Evolutionary conservation across 2,888 invertebrate genomes (phyloP).

Genomic region (Erebia ligea): DNA sequence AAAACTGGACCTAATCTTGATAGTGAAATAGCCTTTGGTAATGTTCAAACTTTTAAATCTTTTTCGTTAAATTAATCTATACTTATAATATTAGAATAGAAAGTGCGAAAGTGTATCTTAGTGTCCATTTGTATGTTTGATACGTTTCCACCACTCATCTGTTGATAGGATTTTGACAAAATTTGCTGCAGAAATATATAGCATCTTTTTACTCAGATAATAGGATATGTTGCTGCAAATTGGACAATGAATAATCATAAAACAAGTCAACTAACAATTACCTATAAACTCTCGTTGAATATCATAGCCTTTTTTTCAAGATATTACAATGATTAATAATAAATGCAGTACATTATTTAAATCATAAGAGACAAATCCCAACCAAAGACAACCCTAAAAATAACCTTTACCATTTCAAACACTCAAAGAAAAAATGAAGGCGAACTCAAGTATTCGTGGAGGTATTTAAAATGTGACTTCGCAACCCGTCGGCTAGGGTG

Average conservation of each 20-base stretch:
- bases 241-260: too few relatives aligned
- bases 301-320: too few relatives aligned
- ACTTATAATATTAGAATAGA: neutral
- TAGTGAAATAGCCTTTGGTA: constrained; percentile 14
- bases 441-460: constrained; percentile 18
- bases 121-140: too few relatives aligned
- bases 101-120: too few relatives aligned
- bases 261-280: too few relatives aligned
- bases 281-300: too few relatives aligned
- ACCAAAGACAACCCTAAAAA: neutral
- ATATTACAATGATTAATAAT: neutral
- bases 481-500: constrained; percentile 24
- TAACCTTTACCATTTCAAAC: constrained; percentile 21
- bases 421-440: constrained; percentile 25
- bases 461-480: constrained; percentile 24
- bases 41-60: neutral
- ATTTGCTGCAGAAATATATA: too few relatives aligned
- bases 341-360: neutral
- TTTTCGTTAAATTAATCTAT: neutral
- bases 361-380: neutral
- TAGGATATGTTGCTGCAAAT: too few relatives aligned
- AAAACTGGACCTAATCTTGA: constrained; percentile 29
- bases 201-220: too few relatives aligned
- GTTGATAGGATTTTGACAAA: too few relatives aligned
- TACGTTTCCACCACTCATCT: too few relatives aligned